Evolutionary conservation across 2,888 invertebrate genomes (phyloP).

Genomic region (Polydrusus tereticollis): DNA sequence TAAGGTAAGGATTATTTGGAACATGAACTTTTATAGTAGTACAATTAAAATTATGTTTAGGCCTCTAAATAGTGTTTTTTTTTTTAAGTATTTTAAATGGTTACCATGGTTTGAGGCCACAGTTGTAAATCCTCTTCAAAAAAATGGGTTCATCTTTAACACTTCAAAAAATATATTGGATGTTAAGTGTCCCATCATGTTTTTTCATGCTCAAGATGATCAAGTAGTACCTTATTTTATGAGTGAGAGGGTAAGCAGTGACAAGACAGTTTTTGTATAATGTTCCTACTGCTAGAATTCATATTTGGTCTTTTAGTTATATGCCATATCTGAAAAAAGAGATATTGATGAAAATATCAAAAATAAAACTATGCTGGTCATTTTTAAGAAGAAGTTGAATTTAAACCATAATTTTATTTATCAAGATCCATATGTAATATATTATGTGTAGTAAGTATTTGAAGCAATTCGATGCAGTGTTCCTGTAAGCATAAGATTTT

Average conservation of each 20-base stretch:
- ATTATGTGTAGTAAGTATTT: slow-evolving; percentile 60
- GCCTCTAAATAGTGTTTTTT: background rate
- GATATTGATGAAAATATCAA: slow-evolving; percentile 20
- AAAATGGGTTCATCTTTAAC: slow-evolving; percentile 81
- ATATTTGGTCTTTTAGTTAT: slow-evolving; percentile 51
- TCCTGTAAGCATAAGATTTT: background rate
- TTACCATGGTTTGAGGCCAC: slow-evolving; percentile 88
- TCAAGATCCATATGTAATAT: slow-evolving; percentile 58
- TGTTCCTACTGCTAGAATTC: too few species aligned
- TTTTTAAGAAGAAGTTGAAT: slow-evolving; percentile 49
- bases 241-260: slow-evolving; percentile 76
- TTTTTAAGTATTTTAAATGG: slow-evolving; percentile 76
- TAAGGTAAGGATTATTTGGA: slow-evolving; percentile 56
- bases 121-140: slow-evolving; percentile 82
- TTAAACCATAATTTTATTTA: slow-evolving; percentile 55
- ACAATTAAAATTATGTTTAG: too few species aligned
- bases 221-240: slow-evolving; percentile 84
- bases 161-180: slow-evolving; percentile 80
- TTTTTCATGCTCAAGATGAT: slow-evolving; percentile 94
- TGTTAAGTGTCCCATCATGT: slow-evolving; percentile 81
- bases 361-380: slow-evolving; percentile 49
- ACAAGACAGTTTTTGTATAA: background rate
- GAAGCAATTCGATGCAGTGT: too few species aligned
- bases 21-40: slow-evolving; percentile 4
- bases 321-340: slow-evolving; percentile 48